phyloP scores from a whole-genome alignment of 2,113 vertebrate species.

The Heterotilapia buettikoferi region DNA sequence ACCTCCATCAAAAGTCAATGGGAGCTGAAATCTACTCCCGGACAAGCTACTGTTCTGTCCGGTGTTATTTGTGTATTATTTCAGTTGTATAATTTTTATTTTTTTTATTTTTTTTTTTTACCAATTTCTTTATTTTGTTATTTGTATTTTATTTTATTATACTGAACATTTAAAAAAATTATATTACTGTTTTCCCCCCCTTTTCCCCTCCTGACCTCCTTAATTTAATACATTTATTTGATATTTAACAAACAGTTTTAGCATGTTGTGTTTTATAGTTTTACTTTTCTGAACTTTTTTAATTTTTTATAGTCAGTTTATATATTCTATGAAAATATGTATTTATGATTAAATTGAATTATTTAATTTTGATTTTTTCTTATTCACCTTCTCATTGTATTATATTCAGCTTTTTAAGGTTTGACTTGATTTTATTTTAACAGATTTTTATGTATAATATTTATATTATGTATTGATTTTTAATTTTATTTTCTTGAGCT shows the following conservation, averaged over 20 bases:
- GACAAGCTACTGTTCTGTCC: rapidly evolving
- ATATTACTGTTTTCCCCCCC: rapidly evolving
- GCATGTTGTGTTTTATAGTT: background rate
- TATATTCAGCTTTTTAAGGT: background rate
- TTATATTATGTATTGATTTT: background rate
- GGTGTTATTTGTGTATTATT: background rate
- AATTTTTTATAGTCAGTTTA: rapidly evolving
- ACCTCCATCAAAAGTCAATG: background rate
- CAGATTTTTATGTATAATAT: background rate
- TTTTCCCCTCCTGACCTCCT: background rate
- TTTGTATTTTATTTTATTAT: background rate
- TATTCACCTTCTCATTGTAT: background rate
- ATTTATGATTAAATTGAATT: background rate
- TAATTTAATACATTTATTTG: background rate
- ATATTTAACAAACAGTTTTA: background rate
- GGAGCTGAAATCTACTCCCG: background rate
- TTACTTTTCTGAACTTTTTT: background rate
- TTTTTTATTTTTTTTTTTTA: background rate
- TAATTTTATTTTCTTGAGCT: background rate
- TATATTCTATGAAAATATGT: background rate
- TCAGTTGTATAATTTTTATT: background rate
- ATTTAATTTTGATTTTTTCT: background rate
- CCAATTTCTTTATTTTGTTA: background rate
- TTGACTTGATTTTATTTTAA: background rate
- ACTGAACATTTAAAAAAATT: background rate